Base-by-base conservation (phyloP, 1,140 invertebrate species). In the Brachionus sp. region DNA sequence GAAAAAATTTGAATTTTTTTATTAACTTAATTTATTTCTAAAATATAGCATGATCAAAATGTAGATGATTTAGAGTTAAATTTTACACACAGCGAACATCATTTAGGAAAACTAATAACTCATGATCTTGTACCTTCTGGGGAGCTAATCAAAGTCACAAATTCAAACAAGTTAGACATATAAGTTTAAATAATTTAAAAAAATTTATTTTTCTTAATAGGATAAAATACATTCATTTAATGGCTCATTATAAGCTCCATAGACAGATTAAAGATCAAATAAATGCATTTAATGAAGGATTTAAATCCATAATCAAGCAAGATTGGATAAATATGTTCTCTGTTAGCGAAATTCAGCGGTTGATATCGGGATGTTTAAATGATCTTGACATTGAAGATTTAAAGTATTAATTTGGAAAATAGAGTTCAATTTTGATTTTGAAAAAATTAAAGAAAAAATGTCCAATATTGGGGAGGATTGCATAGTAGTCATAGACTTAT, bases 401-500 rank as follows among this genome's bases (percentile, higher is more conserved):
- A 62, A 91, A 95, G 77, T 89, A 84, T 37, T 23, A 39, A 0
- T 25, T 50, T 7, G 44, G 0, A 25, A 6, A 29, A 33, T 29
- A 77, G 50, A 35, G n/a, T 37, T 78, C n/a, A 0, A 77, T 39
- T 16, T 83, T 16, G 4, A 78, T 62, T 68, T 23, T 84, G 5
- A 6, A 9, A 25, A 44, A 75, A 25, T 85, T 86, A 9, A 84
- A 90, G 90, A 77, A 92, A 92, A 85, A 93, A 98, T 89, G 98
- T 96, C 2, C 95, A 97, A 90, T 99, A 99, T 90, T 99, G 97
- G 90, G 98, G 97, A 44, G 98, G 98, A 5, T 99, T 98, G 89
- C 97, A 99, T 88, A 95, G 97, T 89, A 97, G 95, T 84, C 98
- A 99, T 90, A 91, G 95, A 84, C 95, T 99, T 46, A 94, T 99